These are phyloP conservation scores for Sebastes cheni DNA, from an alignment of 2,797 vertebrate genomes.

Conservation along the genomic window DNA sequence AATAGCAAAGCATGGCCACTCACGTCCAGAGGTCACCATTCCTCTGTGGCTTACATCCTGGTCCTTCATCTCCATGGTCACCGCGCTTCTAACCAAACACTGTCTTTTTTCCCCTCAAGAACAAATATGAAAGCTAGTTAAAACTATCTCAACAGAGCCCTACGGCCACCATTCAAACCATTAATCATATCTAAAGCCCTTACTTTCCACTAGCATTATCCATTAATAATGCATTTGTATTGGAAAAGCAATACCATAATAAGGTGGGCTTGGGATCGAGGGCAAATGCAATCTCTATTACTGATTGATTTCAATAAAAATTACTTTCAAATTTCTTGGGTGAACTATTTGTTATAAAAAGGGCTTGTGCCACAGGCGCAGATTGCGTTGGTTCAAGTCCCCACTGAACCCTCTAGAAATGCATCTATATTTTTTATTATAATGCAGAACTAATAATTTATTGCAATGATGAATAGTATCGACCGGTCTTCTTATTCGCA, in stretches of 20 bases:
- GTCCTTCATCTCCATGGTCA: conserved; percentile 75
- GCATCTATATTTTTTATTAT: too few relatives aligned
- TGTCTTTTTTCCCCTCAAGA: background rate
- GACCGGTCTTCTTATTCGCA: too few relatives aligned
- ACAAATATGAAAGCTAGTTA: conserved; percentile 39
- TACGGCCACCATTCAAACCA: conserved; percentile 27
- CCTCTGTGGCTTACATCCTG: conserved; percentile 73
- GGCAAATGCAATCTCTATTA: conserved; percentile 46
- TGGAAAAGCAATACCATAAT: conserved; percentile 54
- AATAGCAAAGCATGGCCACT: conserved; percentile 54
- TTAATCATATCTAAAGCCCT: conserved; percentile 55
- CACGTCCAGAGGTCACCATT: conserved; percentile 68
- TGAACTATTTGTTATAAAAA: conserved; percentile 28
- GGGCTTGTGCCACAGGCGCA: too few relatives aligned
- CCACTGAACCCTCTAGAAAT: too few relatives aligned
- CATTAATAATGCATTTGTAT: conserved; percentile 63
- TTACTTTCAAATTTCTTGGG: conserved; percentile 21
- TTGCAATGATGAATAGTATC: too few relatives aligned
- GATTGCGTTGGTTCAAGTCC: too few relatives aligned
- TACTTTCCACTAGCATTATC: conserved; percentile 28
- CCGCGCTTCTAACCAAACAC: conserved; percentile 67
- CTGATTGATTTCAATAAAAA: conserved; percentile 39
- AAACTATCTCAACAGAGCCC: conserved; percentile 26
- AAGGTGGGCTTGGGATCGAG: conserved; percentile 11
- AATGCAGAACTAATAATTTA: too few relatives aligned